phyloP scores from a whole-genome alignment of 2,888 invertebrate species.

The Noctua fimbriata region DNA sequence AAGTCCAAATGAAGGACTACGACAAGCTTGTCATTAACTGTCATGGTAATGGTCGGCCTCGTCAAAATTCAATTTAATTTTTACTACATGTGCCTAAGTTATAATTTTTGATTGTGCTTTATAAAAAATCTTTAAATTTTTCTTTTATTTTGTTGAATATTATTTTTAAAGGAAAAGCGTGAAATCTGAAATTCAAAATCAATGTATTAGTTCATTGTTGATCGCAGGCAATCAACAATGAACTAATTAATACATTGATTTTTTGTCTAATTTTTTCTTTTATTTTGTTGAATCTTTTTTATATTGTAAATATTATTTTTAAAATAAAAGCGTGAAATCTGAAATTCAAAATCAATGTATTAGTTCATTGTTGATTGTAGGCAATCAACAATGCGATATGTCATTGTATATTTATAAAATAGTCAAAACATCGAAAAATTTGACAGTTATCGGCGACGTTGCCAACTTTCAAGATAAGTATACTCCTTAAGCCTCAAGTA shows the following conservation, averaged over 20 bases:
- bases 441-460: neutral
- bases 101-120: neutral
- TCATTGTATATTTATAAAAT: neutral
- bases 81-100: neutral
- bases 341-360: neutral
- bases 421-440: neutral
- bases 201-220: no score
- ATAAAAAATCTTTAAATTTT: neutral
- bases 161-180: no score
- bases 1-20: neutral
- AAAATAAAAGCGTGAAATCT: neutral
- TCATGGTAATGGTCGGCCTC: neutral
- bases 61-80: neutral
- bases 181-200: no score
- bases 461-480: neutral
- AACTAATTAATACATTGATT: no score
- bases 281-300: neutral
- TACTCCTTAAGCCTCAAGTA: rapidly evolving
- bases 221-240: neutral
- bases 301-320: neutral
- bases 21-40: neutral
- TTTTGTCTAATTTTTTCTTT: no score
- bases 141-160: no score
- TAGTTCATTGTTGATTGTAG: neutral
- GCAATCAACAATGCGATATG: neutral